Conservation (phyloP, 2,113 vertebrate species). For the Alligator sinensis region DNA sequence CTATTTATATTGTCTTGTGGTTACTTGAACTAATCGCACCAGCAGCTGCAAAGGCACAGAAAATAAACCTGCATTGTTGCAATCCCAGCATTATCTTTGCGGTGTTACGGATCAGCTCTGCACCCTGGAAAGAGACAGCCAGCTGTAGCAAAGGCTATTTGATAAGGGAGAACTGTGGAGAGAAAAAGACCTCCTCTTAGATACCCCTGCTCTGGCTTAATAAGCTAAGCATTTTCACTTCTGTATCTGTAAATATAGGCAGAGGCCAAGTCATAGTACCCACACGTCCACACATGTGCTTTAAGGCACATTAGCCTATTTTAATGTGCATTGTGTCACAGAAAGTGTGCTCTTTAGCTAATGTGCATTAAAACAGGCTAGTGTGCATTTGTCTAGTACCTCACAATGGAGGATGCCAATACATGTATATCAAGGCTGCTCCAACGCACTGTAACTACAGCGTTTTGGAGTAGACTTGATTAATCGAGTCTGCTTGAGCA, state of each 20-base stretch:
- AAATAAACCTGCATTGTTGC: not conserved
- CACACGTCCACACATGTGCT: no score
- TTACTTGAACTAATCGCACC: not conserved
- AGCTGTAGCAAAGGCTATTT: not conserved
- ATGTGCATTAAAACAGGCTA: no score
- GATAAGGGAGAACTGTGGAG: not conserved
- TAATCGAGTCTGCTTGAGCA: no score
- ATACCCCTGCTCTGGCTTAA: not conserved
- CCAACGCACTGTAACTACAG: no score
- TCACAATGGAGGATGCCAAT: no score
- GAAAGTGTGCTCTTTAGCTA: no score
- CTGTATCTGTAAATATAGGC: not conserved
- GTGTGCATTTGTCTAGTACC: no score
- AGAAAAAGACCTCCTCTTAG: not conserved
- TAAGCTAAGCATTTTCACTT: not conserved
- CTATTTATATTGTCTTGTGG: not conserved
- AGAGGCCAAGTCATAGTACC: not conserved
- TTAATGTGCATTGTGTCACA: no score
- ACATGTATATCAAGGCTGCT: no score
- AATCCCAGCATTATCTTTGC: rapidly evolving
- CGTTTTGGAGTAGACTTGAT: no score
- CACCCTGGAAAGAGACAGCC: rapidly evolving
- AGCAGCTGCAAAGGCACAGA: not conserved
- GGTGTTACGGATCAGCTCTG: rapidly evolving
- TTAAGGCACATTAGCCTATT: no score